phyloP scores from a whole-genome alignment of 2,113 vertebrate species.

The Bucco capensis region DNA sequence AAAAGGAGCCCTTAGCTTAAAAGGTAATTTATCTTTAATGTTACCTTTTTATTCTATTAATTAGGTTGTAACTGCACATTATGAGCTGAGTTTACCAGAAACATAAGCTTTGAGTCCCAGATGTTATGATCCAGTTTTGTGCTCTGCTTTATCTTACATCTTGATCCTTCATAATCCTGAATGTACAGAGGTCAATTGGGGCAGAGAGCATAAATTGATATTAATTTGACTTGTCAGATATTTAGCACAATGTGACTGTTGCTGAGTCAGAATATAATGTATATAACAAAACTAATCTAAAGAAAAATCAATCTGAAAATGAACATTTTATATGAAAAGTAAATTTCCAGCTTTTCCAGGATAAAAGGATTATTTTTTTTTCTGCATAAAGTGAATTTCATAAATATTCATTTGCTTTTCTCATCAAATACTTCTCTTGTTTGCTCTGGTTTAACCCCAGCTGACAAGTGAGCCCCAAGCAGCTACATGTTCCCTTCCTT shows the following conservation, averaged over 20 bases:
- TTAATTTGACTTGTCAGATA: not conserved
- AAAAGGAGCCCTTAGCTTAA: not conserved
- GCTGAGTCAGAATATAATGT: not conserved
- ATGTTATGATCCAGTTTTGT: not conserved
- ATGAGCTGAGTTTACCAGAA: not conserved
- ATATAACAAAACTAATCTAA: not conserved
- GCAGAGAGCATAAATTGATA: not conserved
- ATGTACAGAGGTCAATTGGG: not conserved
- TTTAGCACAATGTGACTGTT: not conserved
- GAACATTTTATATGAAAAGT: not conserved
- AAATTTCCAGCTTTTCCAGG: not conserved
- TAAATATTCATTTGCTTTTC: not conserved
- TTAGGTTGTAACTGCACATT: not conserved
- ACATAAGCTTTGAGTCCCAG: not conserved
- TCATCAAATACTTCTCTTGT: not conserved
- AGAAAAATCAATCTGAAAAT: not conserved
- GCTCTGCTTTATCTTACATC: not conserved
- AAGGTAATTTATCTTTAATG: not conserved
- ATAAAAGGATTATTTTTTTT: not conserved
- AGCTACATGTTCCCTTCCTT: not conserved
- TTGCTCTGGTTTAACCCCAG: not conserved
- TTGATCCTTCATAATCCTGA: not conserved
- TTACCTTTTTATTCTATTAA: not conserved
- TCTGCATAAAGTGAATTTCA: not conserved
- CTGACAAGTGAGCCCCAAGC: fast-evolving